Evolutionary conservation across 2,888 invertebrate genomes (phyloP).

Genomic region (Lepas anatifera): DNA sequence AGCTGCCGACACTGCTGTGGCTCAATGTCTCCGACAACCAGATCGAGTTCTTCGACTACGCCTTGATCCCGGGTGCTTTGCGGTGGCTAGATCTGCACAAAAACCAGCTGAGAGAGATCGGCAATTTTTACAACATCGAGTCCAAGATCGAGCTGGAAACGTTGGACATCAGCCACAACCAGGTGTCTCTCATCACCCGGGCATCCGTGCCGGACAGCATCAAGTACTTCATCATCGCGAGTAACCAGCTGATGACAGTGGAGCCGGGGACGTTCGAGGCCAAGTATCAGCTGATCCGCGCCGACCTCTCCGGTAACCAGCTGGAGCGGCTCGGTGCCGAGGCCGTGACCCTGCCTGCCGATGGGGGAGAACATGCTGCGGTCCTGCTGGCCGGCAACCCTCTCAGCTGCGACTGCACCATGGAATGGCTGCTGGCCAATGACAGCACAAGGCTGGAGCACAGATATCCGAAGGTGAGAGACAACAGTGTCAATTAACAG

Average conservation of each 20-base stretch:
- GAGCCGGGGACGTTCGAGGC: constrained; percentile 81
- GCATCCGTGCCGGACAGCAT: constrained; percentile 69
- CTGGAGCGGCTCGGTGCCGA: too few species aligned
- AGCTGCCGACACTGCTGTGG: constrained; percentile 72
- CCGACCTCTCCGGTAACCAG: constrained; percentile 85
- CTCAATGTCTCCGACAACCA: constrained; percentile 84
- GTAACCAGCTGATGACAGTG: constrained; percentile 36
- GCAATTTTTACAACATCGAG: constrained; percentile 36
- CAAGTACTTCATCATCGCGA: constrained; percentile 63
- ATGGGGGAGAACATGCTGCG: constrained; percentile 40
- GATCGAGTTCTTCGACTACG: constrained; percentile 77
- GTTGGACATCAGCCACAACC: constrained; percentile 82
- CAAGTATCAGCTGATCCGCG: constrained; percentile 75
- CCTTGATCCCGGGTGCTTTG: constrained; percentile 63
- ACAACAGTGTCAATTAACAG: background rate
- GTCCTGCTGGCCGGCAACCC: constrained; percentile 91
- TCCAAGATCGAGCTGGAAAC: constrained; percentile 62
- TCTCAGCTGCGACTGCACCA: constrained; percentile 86
- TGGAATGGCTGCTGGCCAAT: constrained; percentile 89
- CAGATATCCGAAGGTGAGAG: constrained; percentile 68
- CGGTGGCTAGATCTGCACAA: constrained; percentile 84
- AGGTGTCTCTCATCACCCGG: constrained; percentile 47
- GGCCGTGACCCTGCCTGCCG: constrained; percentile 54
- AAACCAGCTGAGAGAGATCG: constrained; percentile 65
- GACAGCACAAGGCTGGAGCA: constrained; percentile 68